Percentiles rank a stretch among this genome's conserved stretches.
Conservation (phyloP, 2,113 vertebrate species). For the Antechinus flavipes region DNA sequence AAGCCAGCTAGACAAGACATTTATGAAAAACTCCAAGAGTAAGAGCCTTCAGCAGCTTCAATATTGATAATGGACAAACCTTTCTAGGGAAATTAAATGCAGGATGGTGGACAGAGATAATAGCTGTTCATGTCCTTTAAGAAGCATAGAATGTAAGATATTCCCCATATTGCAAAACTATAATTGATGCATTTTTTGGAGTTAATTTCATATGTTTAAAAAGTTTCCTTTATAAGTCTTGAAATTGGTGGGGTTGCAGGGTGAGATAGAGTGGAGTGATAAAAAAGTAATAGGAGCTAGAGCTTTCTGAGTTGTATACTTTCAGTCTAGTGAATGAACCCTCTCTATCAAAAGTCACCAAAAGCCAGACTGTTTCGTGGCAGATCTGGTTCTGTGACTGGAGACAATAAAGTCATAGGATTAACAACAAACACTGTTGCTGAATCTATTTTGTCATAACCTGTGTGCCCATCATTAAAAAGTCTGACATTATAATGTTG, state of each 20-base stretch:
- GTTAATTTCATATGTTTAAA: constrained; percentile 31
- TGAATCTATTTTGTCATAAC: not conserved
- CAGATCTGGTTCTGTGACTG: not conserved
- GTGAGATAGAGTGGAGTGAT: not conserved
- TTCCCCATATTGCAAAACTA: not conserved
- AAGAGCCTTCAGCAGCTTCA: constrained; percentile 65
- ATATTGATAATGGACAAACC: constrained; percentile 40
- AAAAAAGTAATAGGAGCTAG: not conserved
- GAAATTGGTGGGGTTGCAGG: not conserved
- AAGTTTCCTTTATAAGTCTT: not conserved
- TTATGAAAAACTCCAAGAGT: constrained; percentile 62
- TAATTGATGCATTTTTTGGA: constrained; percentile 62
- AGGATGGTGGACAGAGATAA: accelerated
- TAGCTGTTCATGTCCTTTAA: not conserved
- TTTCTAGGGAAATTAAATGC: constrained; percentile 39
- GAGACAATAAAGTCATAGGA: not conserved
- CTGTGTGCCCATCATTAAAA: not conserved
- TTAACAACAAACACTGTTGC: not conserved
- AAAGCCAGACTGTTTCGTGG: not conserved
- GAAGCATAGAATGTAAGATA: not conserved
- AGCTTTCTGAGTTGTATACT: not conserved
- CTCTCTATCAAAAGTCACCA: not conserved
- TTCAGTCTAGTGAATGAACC: constrained; percentile 1
- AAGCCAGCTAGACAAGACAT: constrained; percentile 69
- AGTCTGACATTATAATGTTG: not conserved